Percentiles rank a stretch among this genome's conserved stretches.
phyloP scores from a whole-genome alignment of 2,797 vertebrate genomes.

The Typhlichthys subterraneus region DNA sequence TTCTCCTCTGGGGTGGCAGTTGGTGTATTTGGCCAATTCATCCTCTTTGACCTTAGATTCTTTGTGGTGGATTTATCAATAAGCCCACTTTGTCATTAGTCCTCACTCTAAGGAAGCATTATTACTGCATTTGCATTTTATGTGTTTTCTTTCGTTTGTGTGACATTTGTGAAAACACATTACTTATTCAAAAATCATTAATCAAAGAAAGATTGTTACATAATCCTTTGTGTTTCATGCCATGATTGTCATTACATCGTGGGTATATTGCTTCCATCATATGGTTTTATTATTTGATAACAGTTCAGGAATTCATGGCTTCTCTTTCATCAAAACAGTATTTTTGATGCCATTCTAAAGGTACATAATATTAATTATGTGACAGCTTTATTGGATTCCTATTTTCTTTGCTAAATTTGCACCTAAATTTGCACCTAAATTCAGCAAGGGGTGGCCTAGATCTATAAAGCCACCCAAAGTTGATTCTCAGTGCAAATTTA shows the following conservation, averaged over 20 bases:
- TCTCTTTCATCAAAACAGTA: conserved; percentile 64
- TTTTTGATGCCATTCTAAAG: conserved; percentile 31
- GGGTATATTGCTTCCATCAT: conserved; percentile 47
- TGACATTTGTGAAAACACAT: conserved; percentile 23
- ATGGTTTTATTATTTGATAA: conserved; percentile 55
- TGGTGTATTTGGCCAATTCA: conserved; percentile 58
- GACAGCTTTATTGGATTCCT: conserved; percentile 58
- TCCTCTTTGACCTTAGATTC: conserved; percentile 62
- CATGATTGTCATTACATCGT: conserved; percentile 47
- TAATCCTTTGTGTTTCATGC: conserved; percentile 19
- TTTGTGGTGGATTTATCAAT: conserved; percentile 51
- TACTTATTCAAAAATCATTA: conserved; percentile 43
- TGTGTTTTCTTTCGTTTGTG: background rate
- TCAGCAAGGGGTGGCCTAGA: conserved; percentile 62
- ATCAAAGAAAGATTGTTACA: conserved; percentile 15
- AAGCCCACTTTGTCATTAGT: conserved; percentile 44
- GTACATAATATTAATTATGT: conserved; percentile 13
- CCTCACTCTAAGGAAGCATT: conserved; percentile 46
- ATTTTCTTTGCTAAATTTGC: conserved; percentile 71
- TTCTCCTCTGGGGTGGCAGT: conserved; percentile 60
- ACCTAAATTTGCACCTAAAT: conserved; percentile 63
- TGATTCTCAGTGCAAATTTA: conserved; percentile 73
- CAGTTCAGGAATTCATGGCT: conserved; percentile 46
- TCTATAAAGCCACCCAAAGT: conserved; percentile 77
- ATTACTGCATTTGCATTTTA: conserved; percentile 30